Conservation (phyloP, 2,888 invertebrate species). For the Tortrix viridana region DNA sequence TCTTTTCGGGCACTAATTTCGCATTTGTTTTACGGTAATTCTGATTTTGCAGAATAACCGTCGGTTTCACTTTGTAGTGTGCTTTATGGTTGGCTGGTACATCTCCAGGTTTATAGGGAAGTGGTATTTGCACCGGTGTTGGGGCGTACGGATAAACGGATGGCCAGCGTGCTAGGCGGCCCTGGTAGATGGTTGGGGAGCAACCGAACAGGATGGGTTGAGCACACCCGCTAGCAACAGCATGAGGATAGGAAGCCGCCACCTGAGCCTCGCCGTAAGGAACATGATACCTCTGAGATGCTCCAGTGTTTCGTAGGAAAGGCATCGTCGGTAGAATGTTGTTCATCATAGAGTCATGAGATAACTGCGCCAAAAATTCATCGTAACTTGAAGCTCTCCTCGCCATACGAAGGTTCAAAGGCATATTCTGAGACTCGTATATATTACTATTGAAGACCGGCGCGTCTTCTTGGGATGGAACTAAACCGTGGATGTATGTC, state of each 20-base stretch:
- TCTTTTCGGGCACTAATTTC: background rate
- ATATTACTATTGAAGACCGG: slow-evolving; percentile 9
- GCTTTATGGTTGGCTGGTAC: slow-evolving; percentile 1
- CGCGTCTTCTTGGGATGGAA: slow-evolving; percentile 40
- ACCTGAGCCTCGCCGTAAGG: slow-evolving; percentile 29
- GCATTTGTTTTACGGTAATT: slow-evolving; percentile 5
- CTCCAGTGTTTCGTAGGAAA: slow-evolving; percentile 48
- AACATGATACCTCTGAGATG: slow-evolving; percentile 20
- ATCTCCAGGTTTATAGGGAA: background rate
- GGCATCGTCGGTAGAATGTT: slow-evolving; percentile 75
- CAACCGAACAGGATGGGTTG: slow-evolving; percentile 61
- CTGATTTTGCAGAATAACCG: background rate
- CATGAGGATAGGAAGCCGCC: slow-evolving; percentile 47
- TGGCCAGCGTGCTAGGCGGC: slow-evolving; percentile 29
- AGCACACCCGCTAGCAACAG: slow-evolving; percentile 45
- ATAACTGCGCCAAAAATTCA: slow-evolving; percentile 58
- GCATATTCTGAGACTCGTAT: slow-evolving; percentile 14
- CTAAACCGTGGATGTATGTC: slow-evolving; percentile 48
- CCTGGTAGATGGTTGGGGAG: slow-evolving; percentile 54
- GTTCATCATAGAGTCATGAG: slow-evolving; percentile 63
- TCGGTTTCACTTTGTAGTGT: background rate
- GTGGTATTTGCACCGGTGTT: background rate
- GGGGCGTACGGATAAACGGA: background rate
- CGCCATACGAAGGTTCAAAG: slow-evolving; percentile 29
- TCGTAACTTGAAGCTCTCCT: slow-evolving; percentile 47